phyloP scores from a whole-genome alignment of 2,797 vertebrate genomes.

The Lepidocolaptes lacrymiger region DNA sequence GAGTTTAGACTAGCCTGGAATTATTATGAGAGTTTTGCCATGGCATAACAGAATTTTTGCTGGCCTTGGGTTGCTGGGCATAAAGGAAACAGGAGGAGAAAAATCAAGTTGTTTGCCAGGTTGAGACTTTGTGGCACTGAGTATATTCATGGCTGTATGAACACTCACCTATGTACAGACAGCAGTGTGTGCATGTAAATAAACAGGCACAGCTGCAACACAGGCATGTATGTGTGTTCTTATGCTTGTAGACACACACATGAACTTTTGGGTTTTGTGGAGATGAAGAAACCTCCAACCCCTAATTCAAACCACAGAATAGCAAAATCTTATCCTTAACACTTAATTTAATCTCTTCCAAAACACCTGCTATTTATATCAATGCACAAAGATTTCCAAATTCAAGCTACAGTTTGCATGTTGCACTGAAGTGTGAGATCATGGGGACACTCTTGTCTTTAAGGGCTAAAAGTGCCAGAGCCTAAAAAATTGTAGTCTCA shows the following conservation, averaged over 20 bases:
- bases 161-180: fast-evolving
- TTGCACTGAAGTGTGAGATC: not conserved
- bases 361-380: not conserved
- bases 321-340: not conserved
- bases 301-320: not conserved
- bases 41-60: not conserved
- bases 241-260: not conserved
- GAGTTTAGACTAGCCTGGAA: not conserved
- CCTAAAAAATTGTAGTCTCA: not conserved
- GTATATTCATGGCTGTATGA: not conserved
- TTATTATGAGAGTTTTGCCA: not conserved
- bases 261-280: not conserved
- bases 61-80: not conserved
- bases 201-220: not conserved
- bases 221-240: not conserved
- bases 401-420: not conserved
- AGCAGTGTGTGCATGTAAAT: not conserved
- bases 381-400: not conserved
- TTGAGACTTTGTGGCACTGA: not conserved
- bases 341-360: not conserved
- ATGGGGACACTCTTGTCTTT: not conserved
- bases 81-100: not conserved
- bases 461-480: not conserved
- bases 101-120: not conserved
- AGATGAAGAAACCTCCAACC: not conserved